Evolutionary conservation across 64 coral and sea anemone species (phyloP), one percentile per base, ranked within the genome.

Genomic region (Dendronephthya gigantea): DNA sequence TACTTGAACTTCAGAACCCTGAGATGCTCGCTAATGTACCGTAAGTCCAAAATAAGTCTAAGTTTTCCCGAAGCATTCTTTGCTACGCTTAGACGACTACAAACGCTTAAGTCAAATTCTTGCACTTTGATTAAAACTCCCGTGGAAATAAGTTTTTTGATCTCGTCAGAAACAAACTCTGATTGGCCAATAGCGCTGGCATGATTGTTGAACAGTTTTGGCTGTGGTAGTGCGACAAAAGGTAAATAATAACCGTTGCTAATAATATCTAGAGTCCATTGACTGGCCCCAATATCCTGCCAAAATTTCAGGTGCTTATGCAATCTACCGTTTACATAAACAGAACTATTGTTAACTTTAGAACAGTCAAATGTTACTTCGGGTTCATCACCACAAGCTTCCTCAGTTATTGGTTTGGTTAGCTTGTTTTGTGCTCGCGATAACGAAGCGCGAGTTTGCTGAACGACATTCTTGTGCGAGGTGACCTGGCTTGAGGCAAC

Each of bases 181-280:
- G 58, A 12, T 22, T 92, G 43, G 32, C 45, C 40, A 74, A 17
- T 13, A 50, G 68, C 34, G 51, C 90, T 88, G 27, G 17, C 2
- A 62, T 92, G 90, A 38, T 92, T 92, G 17, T 48, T 72, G 66
- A 88, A 88, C 14, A 49, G 68, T n/a, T n/a, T n/a, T n/a, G n/a
- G n/a, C n/a, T n/a, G n/a, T n/a, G n/a, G n/a, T n/a, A n/a, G n/a
- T n/a, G n/a, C n/a, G n/a, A n/a, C n/a, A n/a, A n/a, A n/a, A n/a
- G n/a, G n/a, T n/a, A n/a, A n/a, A n/a, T n/a, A n/a, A n/a, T n/a
- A n/a, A n/a, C n/a, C n/a, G n/a, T n/a, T n/a, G n/a, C n/a, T n/a
- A n/a, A n/a, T n/a, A n/a, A n/a, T n/a, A n/a, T n/a, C n/a, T n/a
- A n/a, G n/a, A n/a, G n/a, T n/a, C n/a, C n/a, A n/a, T n/a, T n/a